Evolutionary conservation across 2,113 vertebrate genomes (phyloP), one percentile per base, ranked within the genome.

Genomic region (Marmota flaviventris): DNA sequence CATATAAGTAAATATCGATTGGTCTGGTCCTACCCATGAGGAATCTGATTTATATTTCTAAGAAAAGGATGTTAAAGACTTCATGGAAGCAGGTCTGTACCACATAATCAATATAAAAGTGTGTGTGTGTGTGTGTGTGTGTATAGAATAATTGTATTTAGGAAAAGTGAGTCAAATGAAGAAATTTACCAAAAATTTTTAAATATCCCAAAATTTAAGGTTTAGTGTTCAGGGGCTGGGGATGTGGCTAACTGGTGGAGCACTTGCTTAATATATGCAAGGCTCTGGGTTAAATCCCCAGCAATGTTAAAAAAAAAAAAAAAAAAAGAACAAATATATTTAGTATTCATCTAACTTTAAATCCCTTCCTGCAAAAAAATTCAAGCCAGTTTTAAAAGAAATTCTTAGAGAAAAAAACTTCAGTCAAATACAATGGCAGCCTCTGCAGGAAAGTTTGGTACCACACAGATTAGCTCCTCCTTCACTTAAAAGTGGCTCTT

Each of bases 11-110:
- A 69, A 53, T 32, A 45, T 45, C 17, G 24, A 34, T 14, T 34
- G 45, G 42, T 39, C 58, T 94, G 58, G 45, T 27, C 20, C 14
- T 56, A 29, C 53, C 69, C 67, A 17, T 76, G 7, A 76, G 61
- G 45, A 56, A 67, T 76, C 45, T n/a, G 67, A 56, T 56, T 94
- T 83, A n/a, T 83, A 67, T n/a, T 73, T 94, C 65, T 32, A 83
- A 89, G 27, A 37, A 83, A 83, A 76, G 83, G 69, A 8, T 14
- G 18, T 24, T 58, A 22, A 67, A 93, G n/a, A 34, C 37, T 78
- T 69, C 73, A 78, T 0, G 48, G 51, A 32, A 93, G 17, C n/a
- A 70, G 5, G 32, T 42, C 29, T 72, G 24, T 48, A n/a, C 32
- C 45, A n/a, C 81, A 92, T 37, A 37, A 65, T n/a, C 65, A 87